Evolutionary conservation across 2,113 vertebrate species (phyloP), one percentile per base, ranked within the genome.

Genomic region (Marmota monax): DNA sequence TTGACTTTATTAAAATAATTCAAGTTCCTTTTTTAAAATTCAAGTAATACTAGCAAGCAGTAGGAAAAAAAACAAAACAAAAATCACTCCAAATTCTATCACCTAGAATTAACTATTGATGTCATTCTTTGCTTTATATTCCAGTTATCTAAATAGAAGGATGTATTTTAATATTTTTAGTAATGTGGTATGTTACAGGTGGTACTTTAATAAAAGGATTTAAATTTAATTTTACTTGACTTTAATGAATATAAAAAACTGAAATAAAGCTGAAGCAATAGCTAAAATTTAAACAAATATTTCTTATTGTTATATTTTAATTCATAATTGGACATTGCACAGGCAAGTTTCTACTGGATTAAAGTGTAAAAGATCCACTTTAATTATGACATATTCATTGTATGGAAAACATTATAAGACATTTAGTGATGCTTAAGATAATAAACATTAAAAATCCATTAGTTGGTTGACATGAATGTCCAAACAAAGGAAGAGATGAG

Each of bases 281-380:
- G 14, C 22, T 76, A 80, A 87, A 82, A 77, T 94, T 83, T 69
- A 39, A 17, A 34, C 74, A 78, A 87, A 27, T 56, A 0, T 77
- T 87, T 91, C 32, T 86, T 83, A 6, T 80, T 53, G 73, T 90
- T 78, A 27, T 70, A 48, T 87, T 51, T 80, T 88, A 88, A 67
- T 83, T 87, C 20, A 48, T 42, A 18, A 34, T 56, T 90, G 61
- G 45, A 2, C 3, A 87, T 82, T 90, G 0, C 5, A 84, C 48
- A 22, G 22, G 32, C n/a, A 79, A 58, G 32, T 5, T 5, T 92
- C 58, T 34, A 63, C 53, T 63, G 48, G 42, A 84, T 25, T 29
- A 92, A 88, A 84, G 14, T 39, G 37, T 89, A 48, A 74, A 73
- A 56, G 51, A 69, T 80, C 5, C 16, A 67, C 1, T 79, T 74